These are phyloP conservation scores for Parnassius apollo DNA, from an alignment of 2,888 invertebrate genomes.

Conservation along the genomic window DNA sequence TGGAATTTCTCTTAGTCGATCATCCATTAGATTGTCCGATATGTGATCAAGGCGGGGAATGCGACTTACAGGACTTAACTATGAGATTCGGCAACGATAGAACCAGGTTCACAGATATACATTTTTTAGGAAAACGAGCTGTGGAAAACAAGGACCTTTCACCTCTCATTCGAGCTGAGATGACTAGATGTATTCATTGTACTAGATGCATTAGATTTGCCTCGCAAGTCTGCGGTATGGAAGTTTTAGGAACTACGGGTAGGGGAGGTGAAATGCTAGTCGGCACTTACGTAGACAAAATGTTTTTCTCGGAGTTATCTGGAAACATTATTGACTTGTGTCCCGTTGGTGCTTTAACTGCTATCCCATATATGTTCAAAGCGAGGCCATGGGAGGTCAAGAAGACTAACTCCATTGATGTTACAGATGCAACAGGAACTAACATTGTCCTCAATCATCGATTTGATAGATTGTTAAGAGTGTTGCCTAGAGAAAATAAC, in stretches of 20 bases:
- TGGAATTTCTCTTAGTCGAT: constrained; percentile 98
- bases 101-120: constrained; percentile 94
- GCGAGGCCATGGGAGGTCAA: constrained; percentile 98
- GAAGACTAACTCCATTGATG: constrained; percentile 82
- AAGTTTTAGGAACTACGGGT: constrained; percentile 95
- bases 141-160: constrained; percentile 98
- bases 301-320: constrained; percentile 97
- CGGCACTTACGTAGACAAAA: constrained; percentile 98
- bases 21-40: constrained; percentile 99
- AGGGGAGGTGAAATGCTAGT: constrained; percentile 98
- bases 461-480: constrained; percentile 58
- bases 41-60: constrained; percentile 98
- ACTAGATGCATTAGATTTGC: constrained; percentile 98
- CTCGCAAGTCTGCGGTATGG: constrained; percentile 97
- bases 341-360: constrained; percentile 98
- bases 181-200: constrained; percentile 99
- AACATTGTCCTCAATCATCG: constrained; percentile 62
- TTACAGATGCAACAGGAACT: constrained; percentile 71
- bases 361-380: constrained; percentile 97
- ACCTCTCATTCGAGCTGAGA: constrained; percentile 96
- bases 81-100: constrained; percentile 98
- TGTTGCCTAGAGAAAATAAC: constrained; percentile 66
- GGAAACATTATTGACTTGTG: constrained; percentile 99
- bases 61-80: constrained; percentile 97
- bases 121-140: constrained; percentile 94